Evolutionary conservation across 2,797 vertebrate species (phyloP).

Genomic region (Schizopygopsis pylzovi): DNA sequence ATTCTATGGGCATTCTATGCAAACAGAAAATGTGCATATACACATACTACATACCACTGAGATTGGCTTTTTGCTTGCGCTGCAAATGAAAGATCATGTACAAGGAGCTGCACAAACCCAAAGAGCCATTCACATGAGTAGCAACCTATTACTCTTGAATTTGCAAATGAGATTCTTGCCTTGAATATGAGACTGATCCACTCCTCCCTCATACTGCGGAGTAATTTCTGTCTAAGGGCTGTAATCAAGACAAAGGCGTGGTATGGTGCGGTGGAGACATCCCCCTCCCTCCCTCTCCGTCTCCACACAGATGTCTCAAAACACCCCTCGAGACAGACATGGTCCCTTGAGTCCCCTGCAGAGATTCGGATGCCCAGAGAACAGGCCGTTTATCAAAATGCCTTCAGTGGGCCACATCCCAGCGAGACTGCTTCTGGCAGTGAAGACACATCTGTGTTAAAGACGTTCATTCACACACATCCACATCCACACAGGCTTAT

Average conservation of each 20-base stretch:
- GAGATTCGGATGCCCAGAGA: conserved; percentile 57
- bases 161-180: conserved; percentile 22
- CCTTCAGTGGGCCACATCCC: conserved; percentile 49
- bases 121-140: conserved; percentile 19
- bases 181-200: conserved; percentile 42
- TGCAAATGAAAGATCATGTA: conserved; percentile 4
- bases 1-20: background rate
- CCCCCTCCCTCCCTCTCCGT: conserved; percentile 24
- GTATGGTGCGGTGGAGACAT: conserved; percentile 19
- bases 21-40: background rate
- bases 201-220: conserved; percentile 23
- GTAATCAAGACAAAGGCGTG: conserved; percentile 37
- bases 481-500: conserved; percentile 44
- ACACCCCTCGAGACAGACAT: conserved; percentile 39
- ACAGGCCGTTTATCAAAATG: conserved; percentile 60
- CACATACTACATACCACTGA: background rate
- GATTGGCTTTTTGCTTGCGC: conserved; percentile 15
- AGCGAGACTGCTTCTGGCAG: conserved; percentile 50
- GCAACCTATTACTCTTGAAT: conserved; percentile 25
- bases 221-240: conserved; percentile 49
- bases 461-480: conserved; percentile 35
- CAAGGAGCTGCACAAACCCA: background rate
- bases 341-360: conserved; percentile 46
- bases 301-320: conserved; percentile 41
- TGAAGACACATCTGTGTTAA: conserved; percentile 49